Conservation (phyloP, 2,797 vertebrate genomes). For the Paguma larvata region DNA sequence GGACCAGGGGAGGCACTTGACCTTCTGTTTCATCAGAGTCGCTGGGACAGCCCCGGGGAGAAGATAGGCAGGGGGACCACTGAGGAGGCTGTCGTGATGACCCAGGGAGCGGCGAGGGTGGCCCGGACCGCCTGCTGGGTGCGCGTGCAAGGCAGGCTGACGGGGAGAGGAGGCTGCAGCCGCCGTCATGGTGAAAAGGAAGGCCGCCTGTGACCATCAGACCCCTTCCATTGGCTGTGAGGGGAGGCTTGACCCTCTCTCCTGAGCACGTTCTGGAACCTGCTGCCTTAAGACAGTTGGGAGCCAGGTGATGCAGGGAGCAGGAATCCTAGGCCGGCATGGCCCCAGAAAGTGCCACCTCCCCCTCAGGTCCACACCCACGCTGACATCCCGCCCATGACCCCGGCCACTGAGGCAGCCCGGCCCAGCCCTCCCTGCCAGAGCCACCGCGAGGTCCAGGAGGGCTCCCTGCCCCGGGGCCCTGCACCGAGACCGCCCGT, state of each 20-base stretch:
- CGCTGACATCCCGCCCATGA: rapidly evolving
- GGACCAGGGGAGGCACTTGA: background rate
- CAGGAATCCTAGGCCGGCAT: background rate
- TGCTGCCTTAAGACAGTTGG: background rate
- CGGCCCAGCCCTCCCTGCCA: background rate
- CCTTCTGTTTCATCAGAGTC: background rate
- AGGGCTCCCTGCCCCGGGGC: background rate
- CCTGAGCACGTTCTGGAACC: background rate
- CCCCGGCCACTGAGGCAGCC: background rate
- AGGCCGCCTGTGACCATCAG: background rate
- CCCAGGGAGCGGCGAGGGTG: background rate
- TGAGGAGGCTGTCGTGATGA: background rate
- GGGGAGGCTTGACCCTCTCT: background rate
- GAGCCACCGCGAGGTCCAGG: background rate
- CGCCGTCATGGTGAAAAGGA: background rate
- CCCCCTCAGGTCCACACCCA: background rate
- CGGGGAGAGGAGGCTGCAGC: background rate
- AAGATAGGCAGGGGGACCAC: background rate
- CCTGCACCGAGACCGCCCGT: background rate
- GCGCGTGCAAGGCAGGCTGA: background rate
- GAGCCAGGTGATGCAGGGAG: background rate
- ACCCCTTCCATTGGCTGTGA: background rate
- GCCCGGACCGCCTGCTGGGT: background rate
- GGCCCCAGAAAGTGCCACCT: background rate
- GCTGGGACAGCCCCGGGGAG: background rate